Evolutionary conservation across 2,113 vertebrate genomes (phyloP), one percentile per base, ranked within the genome.

Genomic region (Tamias sibiricus): DNA sequence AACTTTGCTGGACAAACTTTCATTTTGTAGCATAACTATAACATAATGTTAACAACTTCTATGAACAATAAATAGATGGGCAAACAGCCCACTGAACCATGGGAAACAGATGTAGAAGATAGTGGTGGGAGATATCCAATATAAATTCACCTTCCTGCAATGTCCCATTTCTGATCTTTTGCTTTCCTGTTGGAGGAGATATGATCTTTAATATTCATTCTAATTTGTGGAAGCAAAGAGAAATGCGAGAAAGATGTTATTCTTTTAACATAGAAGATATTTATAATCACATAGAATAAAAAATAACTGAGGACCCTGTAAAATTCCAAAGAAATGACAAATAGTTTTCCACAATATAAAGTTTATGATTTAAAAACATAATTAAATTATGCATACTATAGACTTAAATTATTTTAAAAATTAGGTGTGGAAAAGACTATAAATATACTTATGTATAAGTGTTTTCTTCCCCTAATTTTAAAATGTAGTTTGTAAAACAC

Each of bases 1-100:
- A 98, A 97, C 82, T 97, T 98, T 92, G 95, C 69, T 52, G 83
- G 85, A 96, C 90, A 98, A 96, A 96, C 72, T 98, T 97, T 96
- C 37, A 94, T 88, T 97, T 97, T 97, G 76, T 26, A 52, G 75
- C 95, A 97, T 94, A 98, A 97, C 98, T 96, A 97, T 68, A 98
- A 97, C 22, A 96, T 54, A 82, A 71, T 49, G 37, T 82, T 95
- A 87, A 91, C 32, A 82, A 35, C 35, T 87, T 95, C 77, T 84
- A 7, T 76, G 85, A 97, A 80, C 14, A 76, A 10, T 6, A 83
- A 90, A 72, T 95, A 93, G 30, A 95, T 26, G 82, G 69, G 87
- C 71, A 94, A 95, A 90, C 20, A 84, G n/a, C 40, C 17, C 68
- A 85, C 17, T 79, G 62, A 90, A 87, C 52, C 96, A 87, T 90